Conservation (phyloP, 2,888 invertebrate genomes). For the Acronicta leporina region DNA sequence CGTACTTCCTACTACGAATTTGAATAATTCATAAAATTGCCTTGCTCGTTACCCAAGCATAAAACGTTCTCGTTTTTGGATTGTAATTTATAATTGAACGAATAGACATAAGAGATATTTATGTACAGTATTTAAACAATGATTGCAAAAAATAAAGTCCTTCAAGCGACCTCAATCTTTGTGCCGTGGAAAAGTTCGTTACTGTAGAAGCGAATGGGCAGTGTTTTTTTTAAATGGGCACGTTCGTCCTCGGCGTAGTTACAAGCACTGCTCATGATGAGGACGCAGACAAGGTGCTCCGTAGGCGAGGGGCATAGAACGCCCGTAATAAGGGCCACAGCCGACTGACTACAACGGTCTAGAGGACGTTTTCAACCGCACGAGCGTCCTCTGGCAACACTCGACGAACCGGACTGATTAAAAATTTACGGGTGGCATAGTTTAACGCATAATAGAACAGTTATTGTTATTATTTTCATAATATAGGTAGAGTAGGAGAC, state of each 20-base stretch:
- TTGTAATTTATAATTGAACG: slow-evolving; percentile 36
- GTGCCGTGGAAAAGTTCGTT: slow-evolving; percentile 49
- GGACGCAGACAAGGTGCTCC: slow-evolving; percentile 56
- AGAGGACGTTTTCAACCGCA: slow-evolving; percentile 57
- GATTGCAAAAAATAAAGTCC: slow-evolving; percentile 36
- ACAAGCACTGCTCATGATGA: slow-evolving; percentile 53
- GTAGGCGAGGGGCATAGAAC: slow-evolving; percentile 50
- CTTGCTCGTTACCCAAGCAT: slow-evolving; percentile 50
- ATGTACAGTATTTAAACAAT: slow-evolving; percentile 6
- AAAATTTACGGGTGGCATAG: slow-evolving; percentile 43
- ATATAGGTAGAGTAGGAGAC: background rate
- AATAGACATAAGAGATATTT: slow-evolving; percentile 1
- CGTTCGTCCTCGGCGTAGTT: slow-evolving; percentile 43
- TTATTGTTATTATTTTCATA: background rate
- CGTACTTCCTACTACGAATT: slow-evolving; percentile 68
- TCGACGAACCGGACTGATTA: slow-evolving; percentile 47
- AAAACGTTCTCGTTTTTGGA: slow-evolving; percentile 44
- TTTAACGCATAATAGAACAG: slow-evolving; percentile 2
- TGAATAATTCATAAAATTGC: slow-evolving; percentile 74
- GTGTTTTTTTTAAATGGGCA: slow-evolving; percentile 44
- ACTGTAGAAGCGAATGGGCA: slow-evolving; percentile 43
- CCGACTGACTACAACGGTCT: slow-evolving; percentile 51
- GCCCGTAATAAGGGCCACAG: slow-evolving; percentile 53
- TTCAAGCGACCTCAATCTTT: slow-evolving; percentile 39
- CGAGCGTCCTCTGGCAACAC: slow-evolving; percentile 55